Conservation (phyloP, 2,888 invertebrate species). For the Drosophila acutilabella region DNA sequence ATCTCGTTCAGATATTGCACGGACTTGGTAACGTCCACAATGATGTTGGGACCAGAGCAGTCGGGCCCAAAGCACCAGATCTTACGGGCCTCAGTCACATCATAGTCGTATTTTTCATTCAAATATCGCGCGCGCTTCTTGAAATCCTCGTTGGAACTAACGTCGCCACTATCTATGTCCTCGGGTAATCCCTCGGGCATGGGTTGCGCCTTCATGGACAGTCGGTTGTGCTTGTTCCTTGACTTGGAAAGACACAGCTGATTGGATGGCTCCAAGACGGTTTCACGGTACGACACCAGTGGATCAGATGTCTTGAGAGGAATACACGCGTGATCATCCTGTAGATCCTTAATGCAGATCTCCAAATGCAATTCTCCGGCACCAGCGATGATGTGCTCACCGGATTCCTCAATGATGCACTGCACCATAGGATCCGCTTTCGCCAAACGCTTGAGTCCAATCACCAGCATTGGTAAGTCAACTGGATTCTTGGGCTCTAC, state of each 20-base stretch:
- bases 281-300: conserved; percentile 99
- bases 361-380: conserved; percentile 99
- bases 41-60: conserved; percentile 98
- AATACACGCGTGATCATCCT: conserved; percentile 99
- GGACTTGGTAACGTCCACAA: conserved; percentile 99
- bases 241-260: conserved; percentile 99
- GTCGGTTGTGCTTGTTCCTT: conserved; percentile 99
- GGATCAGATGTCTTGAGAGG: conserved; percentile 99
- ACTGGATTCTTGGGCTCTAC: conserved; percentile 99
- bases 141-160: conserved; percentile 98
- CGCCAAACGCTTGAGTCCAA: conserved; percentile 99
- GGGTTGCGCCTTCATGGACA: conserved; percentile 97
- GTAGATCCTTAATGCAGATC: conserved; percentile 99
- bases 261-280: conserved; percentile 96
- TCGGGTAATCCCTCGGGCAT: conserved; percentile 99
- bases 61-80: conserved; percentile 99
- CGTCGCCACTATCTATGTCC: conserved; percentile 98
- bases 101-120: conserved; percentile 98
- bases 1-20: conserved; percentile 99
- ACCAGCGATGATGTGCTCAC: conserved; percentile 99
- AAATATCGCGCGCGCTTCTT: conserved; percentile 98
- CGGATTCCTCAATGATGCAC: conserved; percentile 99
- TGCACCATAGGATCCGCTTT: conserved; percentile 99
- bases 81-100: conserved; percentile 98
- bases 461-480: conserved; percentile 99